Conservation (phyloP, 2,113 vertebrate genomes). For the Neodon shergylaensis region DNA sequence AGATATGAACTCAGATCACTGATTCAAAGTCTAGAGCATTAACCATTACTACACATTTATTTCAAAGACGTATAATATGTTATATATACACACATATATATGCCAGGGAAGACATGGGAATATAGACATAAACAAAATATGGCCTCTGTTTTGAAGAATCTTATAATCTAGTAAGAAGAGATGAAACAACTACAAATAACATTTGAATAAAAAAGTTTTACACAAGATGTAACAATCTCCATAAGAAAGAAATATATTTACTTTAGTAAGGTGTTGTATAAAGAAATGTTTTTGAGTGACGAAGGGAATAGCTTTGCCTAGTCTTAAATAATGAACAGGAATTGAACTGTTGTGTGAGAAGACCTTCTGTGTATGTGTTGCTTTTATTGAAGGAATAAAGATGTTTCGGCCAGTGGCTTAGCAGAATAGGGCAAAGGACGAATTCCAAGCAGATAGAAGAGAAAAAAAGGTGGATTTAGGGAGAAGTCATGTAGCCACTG, state of each 20-base stretch:
- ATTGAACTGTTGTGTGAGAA: background rate
- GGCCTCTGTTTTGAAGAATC: conserved; percentile 32
- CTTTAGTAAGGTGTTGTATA: background rate
- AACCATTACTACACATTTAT: background rate
- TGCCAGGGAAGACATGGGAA: background rate
- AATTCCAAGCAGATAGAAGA: too few relatives aligned
- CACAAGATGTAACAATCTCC: background rate
- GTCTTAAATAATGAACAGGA: conserved; percentile 31
- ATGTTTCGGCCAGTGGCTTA: too few relatives aligned
- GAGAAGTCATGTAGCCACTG: too few relatives aligned
- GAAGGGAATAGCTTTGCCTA: background rate
- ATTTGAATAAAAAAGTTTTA: conserved; percentile 2
- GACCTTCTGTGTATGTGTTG: too few relatives aligned
- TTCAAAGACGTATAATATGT: background rate
- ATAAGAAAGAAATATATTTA: background rate
- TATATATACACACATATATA: background rate
- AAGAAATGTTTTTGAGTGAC: background rate
- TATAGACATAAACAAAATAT: background rate
- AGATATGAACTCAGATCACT: too few relatives aligned
- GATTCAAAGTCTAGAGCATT: too few relatives aligned
- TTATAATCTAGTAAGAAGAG: conserved; percentile 28
- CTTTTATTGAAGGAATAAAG: too few relatives aligned
- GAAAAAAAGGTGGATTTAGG: too few relatives aligned
- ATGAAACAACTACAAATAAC: conserved; percentile 12
- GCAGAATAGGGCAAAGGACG: too few relatives aligned